These are phyloP conservation scores for Alosa alosa DNA, from an alignment of 2,113 vertebrate species.

Conservation along the genomic window DNA sequence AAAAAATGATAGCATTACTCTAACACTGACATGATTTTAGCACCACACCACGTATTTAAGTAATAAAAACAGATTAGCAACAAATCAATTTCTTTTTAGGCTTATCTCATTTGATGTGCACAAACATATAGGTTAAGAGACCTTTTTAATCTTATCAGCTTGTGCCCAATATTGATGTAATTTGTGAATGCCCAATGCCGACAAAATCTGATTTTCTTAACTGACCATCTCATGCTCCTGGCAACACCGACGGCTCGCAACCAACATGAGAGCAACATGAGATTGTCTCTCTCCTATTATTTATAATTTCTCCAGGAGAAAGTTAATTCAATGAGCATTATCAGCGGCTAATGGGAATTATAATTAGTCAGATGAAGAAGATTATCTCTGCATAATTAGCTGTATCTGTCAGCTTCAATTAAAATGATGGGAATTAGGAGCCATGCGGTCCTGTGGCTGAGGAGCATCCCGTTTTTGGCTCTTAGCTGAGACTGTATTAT, in stretches of 20 bases:
- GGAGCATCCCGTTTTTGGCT: constrained; percentile 51
- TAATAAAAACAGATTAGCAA: neutral
- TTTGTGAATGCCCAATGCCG: neutral
- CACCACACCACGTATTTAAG: neutral
- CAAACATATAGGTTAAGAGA: neutral
- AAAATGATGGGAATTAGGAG: constrained; percentile 72
- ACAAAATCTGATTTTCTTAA: constrained; percentile 14
- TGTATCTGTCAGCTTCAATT: constrained; percentile 77
- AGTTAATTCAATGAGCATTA: constrained; percentile 82
- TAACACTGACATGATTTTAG: neutral
- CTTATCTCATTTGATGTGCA: neutral
- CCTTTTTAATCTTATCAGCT: neutral
- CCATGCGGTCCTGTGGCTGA: constrained; percentile 52
- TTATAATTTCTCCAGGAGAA: constrained; percentile 73
- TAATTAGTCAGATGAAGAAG: constrained; percentile 80
- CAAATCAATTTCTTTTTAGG: neutral
- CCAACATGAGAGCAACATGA: constrained; percentile 36
- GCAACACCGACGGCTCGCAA: constrained; percentile 1
- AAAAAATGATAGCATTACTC: neutral
- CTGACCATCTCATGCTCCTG: constrained; percentile 15
- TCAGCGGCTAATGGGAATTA: constrained; percentile 78
- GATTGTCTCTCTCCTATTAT: constrained; percentile 56
- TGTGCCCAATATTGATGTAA: neutral
- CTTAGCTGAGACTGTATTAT: constrained; percentile 44
- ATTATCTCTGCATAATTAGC: constrained; percentile 79